Evolutionary conservation across 2,797 vertebrate species (phyloP), one percentile per base, ranked within the genome.

Genomic region (Takifugu rubripes): DNA sequence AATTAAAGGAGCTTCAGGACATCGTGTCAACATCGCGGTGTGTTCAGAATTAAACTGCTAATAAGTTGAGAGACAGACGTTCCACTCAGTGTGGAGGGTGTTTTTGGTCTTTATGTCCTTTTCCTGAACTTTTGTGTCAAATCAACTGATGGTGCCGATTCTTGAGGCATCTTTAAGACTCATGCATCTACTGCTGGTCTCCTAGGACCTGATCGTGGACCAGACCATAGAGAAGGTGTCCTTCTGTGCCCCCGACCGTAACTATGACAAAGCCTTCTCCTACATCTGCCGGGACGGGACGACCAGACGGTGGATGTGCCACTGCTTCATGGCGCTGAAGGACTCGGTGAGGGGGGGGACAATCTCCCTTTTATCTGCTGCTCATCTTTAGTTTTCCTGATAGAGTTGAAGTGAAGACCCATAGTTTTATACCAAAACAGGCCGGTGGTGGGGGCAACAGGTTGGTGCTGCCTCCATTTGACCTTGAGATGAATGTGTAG

Each of bases 181-280:
- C 1, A 21, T 3, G 1, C 4, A n/a, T 56, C 21, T 54, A 51
- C 24, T 65, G 21, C 17, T 6, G 29, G 59, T 51, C 56, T 16
- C 36, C 56, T 72, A 96, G 95, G 95, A 97, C 77, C 92, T 97
- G 64, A 94, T 97, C 5, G 94, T 97, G 51, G 95, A 97, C 80
- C 95, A 97, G 88, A 97, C 95, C 69, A 97, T 97, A 0, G 95
- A 97, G 84, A 97, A 97, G 82, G 95, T 97, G 54, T 97, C 95
- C 0, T 97, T 97, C 81, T 97, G 95, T 0, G 95, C 95, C 14
- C 95, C 94, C 0, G 95, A 97, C 77, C 93, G 94, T 25, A 97
- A 95, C 83, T 95, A 95, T 15, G 95, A 97, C 89, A 97, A 97
- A 67, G 95, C 95, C 14, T 97, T 97, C 79, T 96, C 95, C 52